Conservation (phyloP, 37 sponge, comb jelly and placozoan genomes). For the Diacarnus erythraeanus region DNA sequence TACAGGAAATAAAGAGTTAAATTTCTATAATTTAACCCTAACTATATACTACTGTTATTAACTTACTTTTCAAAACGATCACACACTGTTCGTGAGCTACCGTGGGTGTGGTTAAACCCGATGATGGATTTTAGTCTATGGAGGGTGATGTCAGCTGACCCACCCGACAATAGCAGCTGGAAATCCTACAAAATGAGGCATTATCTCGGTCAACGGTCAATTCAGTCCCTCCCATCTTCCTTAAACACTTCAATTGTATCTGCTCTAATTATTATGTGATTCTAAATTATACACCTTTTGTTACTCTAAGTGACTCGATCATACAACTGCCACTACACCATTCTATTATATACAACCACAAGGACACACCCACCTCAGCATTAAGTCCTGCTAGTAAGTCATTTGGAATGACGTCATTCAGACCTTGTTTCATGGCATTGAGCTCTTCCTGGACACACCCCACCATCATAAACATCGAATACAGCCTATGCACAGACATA, state of each 20-base stretch:
- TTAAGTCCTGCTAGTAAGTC: constrained; percentile 79
- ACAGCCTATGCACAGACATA: constrained; percentile 40
- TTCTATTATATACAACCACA: background rate
- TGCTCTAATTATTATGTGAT: too few species aligned
- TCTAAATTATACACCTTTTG: too few species aligned
- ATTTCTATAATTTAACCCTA: too few species aligned
- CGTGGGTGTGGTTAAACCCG: constrained; percentile 76
- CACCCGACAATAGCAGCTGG: constrained; percentile 90
- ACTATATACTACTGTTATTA: background rate
- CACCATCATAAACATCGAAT: constrained; percentile 84
- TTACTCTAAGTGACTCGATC: too few species aligned
- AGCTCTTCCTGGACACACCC: constrained; percentile 82
- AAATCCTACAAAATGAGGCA: constrained; percentile 63
- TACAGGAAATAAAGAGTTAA: too few species aligned
- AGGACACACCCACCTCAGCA: constrained; percentile 62
- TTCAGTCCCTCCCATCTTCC: too few species aligned
- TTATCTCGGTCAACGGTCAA: too few species aligned
- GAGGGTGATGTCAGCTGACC: constrained; percentile 75
- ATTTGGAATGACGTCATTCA: constrained; percentile 73
- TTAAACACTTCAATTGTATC: too few species aligned
- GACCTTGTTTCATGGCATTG: constrained; percentile 77
- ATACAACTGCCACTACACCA: too few species aligned
- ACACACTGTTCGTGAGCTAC: constrained; percentile 18
- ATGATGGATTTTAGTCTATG: constrained; percentile 72
- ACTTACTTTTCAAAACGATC: constrained; percentile 77